phyloP scores from a whole-genome alignment of 1,140 invertebrate genomes.

The Bilobella aurantiaca region DNA sequence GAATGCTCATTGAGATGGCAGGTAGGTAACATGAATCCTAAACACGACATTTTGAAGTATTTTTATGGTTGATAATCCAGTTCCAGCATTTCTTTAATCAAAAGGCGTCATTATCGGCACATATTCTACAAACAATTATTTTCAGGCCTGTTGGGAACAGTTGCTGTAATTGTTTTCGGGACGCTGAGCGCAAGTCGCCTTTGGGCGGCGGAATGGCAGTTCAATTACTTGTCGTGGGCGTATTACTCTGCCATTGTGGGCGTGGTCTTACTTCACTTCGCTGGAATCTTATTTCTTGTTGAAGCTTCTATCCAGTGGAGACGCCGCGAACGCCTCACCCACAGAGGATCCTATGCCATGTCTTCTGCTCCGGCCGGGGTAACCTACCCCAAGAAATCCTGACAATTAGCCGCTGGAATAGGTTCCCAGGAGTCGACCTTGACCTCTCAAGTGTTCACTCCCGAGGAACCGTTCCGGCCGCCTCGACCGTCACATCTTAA shows the following conservation, averaged over 20 bases:
- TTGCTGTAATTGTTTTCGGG: slow-evolving; percentile 28
- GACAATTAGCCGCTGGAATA: slow-evolving; percentile 29
- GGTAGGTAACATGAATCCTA: too few species aligned
- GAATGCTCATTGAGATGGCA: slow-evolving; percentile 22
- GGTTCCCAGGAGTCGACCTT: not conserved
- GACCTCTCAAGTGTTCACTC: not conserved
- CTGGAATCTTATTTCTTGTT: slow-evolving; percentile 26
- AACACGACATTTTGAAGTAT: too few species aligned
- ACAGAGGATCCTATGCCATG: not conserved
- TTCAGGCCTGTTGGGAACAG: slow-evolving; percentile 21
- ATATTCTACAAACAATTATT: not conserved
- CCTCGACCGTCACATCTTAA: not conserved
- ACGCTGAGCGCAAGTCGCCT: slow-evolving; percentile 13
- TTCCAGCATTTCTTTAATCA: too few species aligned
- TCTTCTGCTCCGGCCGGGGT: not conserved
- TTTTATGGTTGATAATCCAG: too few species aligned
- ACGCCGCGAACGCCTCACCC: not conserved
- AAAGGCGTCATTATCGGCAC: too few species aligned
- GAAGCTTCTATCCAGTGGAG: slow-evolving; percentile 22
- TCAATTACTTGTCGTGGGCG: slow-evolving; percentile 22
- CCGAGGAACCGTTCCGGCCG: not conserved
- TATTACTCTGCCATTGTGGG: slow-evolving; percentile 23
- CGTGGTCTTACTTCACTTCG: slow-evolving; percentile 22
- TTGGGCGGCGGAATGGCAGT: slow-evolving; percentile 29
- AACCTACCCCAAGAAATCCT: slow-evolving; percentile 13